Percentiles rank a stretch among this genome's conserved stretches.
These are phyloP conservation scores for Saccostrea echinata DNA, from an alignment of 1,140 invertebrate species.

Conservation along the genomic window DNA sequence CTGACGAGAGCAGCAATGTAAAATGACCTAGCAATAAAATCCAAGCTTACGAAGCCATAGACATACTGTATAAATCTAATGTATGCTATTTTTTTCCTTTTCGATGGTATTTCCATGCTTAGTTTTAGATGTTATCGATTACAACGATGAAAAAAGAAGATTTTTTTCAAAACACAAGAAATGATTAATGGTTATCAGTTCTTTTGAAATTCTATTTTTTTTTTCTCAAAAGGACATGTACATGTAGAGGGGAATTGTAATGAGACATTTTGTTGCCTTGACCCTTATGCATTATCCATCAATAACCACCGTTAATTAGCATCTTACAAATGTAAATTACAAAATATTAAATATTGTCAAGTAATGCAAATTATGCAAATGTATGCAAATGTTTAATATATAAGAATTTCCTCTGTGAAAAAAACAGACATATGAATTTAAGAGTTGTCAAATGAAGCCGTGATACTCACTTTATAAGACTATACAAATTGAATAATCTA, in stretches of 20 bases:
- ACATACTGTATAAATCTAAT: too few relatives aligned
- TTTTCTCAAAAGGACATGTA: not conserved
- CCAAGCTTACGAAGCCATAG: too few relatives aligned
- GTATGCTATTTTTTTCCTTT: too few relatives aligned
- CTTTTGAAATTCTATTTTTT: not conserved
- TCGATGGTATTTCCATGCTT: not conserved
- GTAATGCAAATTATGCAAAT: slow-evolving; percentile 3
- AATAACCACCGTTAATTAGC: not conserved
- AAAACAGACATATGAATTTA: not conserved
- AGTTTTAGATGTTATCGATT: not conserved
- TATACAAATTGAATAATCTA: not conserved
- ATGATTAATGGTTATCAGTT: not conserved
- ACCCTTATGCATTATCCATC: not conserved
- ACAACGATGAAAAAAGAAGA: not conserved
- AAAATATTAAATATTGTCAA: not conserved
- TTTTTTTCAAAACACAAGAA: not conserved
- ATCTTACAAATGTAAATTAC: not conserved
- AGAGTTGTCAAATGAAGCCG: not conserved
- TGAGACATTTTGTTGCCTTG: not conserved
- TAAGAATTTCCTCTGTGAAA: not conserved
- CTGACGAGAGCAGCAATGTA: too few relatives aligned
- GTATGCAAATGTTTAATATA: not conserved
- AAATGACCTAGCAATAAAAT: too few relatives aligned
- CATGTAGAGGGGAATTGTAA: not conserved
- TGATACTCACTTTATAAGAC: not conserved